Percentiles rank a stretch among this genome's conserved stretches.
phyloP scores from a whole-genome alignment of 2,113 vertebrate genomes.

The Hyperoodon ampullatus region DNA sequence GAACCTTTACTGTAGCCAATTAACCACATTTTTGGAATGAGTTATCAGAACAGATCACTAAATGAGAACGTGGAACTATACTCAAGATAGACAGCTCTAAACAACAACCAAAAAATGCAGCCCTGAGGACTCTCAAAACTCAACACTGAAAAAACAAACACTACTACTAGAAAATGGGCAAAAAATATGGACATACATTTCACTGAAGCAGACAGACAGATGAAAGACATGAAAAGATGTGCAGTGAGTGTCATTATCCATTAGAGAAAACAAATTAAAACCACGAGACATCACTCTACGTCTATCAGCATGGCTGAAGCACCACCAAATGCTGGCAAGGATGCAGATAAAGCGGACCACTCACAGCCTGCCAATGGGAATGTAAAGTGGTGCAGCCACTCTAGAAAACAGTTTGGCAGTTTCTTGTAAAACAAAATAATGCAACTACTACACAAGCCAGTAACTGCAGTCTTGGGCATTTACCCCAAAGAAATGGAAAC shows the following conservation, averaged over 20 bases:
- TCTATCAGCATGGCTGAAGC: background rate
- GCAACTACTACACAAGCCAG: background rate
- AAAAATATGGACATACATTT: background rate
- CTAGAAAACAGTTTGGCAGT: background rate
- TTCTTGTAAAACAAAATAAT: background rate
- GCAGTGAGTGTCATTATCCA: background rate
- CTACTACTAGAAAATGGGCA: background rate
- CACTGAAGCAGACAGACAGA: background rate
- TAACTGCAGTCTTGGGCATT: background rate
- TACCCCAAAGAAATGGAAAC: background rate
- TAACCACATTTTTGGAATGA: background rate
- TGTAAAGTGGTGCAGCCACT: background rate
- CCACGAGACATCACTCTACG: fast-evolving
- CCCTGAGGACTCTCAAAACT: background rate
- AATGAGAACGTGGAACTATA: background rate
- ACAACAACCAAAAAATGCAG: background rate
- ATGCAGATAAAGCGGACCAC: background rate
- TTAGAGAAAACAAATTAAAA: background rate
- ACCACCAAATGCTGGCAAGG: background rate
- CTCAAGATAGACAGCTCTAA: background rate
- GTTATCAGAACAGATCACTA: background rate
- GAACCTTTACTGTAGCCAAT: background rate
- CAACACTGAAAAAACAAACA: background rate
- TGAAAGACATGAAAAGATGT: fast-evolving
- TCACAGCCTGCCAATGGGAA: no score